Evolutionary conservation across 2,113 vertebrate genomes (phyloP), one percentile per base, ranked within the genome.

Genomic region (Myiopsitta monachus): DNA sequence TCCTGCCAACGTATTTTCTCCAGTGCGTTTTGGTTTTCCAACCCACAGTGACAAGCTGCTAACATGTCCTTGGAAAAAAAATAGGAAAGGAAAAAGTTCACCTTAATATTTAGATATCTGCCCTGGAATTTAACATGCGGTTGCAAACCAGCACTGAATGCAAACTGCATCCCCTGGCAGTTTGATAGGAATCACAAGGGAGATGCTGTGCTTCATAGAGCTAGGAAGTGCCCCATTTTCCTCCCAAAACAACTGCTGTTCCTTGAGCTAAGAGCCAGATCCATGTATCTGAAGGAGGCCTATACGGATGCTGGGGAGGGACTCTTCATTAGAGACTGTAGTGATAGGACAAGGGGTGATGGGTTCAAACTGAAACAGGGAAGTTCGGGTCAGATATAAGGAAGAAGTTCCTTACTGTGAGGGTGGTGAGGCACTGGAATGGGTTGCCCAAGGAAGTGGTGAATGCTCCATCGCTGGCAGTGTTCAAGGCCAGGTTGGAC

Each of bases 1-100:
- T 78, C 33, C 30, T 93, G 93, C 93, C 88, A 95, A 90, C 47
- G 52, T 88, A 73, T 82, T 96, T 95, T 96, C 86, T 90, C 43
- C 83, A 93, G 87, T 26, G 55, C 24, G 70, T 75, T 92, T 94
- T 23, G n/a, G 36, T 83, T 94, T 88, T 78, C 76, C 80, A 87
- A 22, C 47, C 39, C 2, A 0, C 83, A 90, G 47, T 27, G 46
- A 72, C 88, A 95, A 77, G 61, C 24, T 70, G 79, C 24, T 87
- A 90, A 92, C 27, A 80, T 23, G 14, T 88, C 11, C 41, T 54
- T 66, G 55, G 52, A 8, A 4, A 22, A 36, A 18, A 6, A 30
- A 17, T 13, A 72, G 22, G 16, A 5, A 36, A 57, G 30, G 18
- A 70, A 14, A 61, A n/a, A 77, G 39, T 31, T 54, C 24, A 89